Base-by-base conservation (phyloP, 1,140 invertebrate genomes). In the Cepaea nemoralis region DNA sequence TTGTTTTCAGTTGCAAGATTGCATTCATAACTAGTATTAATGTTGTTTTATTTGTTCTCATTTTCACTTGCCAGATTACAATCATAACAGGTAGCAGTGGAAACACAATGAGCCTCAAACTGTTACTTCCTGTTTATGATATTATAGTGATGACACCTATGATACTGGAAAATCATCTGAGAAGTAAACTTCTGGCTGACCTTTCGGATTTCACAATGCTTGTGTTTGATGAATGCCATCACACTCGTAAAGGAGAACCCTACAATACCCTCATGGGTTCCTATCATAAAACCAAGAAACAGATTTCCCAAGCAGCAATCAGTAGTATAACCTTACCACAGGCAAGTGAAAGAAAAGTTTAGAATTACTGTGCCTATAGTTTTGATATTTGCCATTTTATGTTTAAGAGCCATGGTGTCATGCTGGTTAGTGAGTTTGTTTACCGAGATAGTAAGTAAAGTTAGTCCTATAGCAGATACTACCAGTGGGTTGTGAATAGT, bases 151-250 rank as follows among this genome's bases (percentile, higher is more conserved):
- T 90, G 81, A 90, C 89, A 35, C 86, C 88, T n/a, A 86, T 87
- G 80, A 88, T 89, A 27, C 80, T 90, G 31, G 70, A 88, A 31
- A 88, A 90, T 78, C 87, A 86, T 63, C 71, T 90, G 40, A 82
- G 80, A 0, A 82, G 74, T 22, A 73, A 85, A 27, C 74, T 83
- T 35, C 81, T 87, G 16, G 59, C 71, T 0, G 76, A 73, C 12
- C 42, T 89, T 3, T 55, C 35, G 10, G 83, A 80, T 0, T 86
- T 90, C 76, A 79, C 85, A 16, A 82, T 91, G 50, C 66, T 91
- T 27, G 83, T 91, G 27, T 83, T 91, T 42, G 91, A 92, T 75
- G 91, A 92, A 73, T n/a, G n/a, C n/a, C n/a, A n/a, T n/a, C n/a
- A n/a, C n/a, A n/a, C n/a, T n/a, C n/a, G n/a, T n/a, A n/a, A 73